Evolutionary conservation across 2,797 vertebrate genomes (phyloP).

Genomic region (Sylvia borin): DNA sequence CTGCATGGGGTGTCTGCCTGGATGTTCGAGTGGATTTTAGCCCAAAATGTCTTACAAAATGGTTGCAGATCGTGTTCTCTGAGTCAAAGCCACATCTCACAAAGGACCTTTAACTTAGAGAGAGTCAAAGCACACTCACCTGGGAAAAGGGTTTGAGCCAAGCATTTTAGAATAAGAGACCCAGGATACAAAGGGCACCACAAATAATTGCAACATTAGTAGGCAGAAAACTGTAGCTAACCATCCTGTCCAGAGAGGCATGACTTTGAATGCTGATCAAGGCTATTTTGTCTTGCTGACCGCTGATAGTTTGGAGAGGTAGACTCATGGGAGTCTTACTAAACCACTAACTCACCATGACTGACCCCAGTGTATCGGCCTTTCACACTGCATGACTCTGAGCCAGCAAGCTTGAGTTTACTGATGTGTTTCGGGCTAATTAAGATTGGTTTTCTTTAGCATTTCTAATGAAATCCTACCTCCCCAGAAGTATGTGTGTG

Average conservation of each 20-base stretch:
- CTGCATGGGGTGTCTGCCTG: background rate
- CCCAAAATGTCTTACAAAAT: background rate
- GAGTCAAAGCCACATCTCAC: slow-evolving; percentile 43
- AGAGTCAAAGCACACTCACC: slow-evolving; percentile 57
- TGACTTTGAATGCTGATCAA: slow-evolving; percentile 68
- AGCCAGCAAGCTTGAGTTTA: slow-evolving; percentile 75
- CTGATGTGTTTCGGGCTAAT: slow-evolving; percentile 80
- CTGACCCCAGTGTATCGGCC: slow-evolving; percentile 70
- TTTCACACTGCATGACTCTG: slow-evolving; percentile 71
- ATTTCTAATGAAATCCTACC: slow-evolving; percentile 72
- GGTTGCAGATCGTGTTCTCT: slow-evolving; percentile 16
- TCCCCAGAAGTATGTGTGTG: slow-evolving; percentile 15
- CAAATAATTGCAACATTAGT: slow-evolving; percentile 60
- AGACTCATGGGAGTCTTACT: slow-evolving; percentile 77
- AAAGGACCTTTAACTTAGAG: slow-evolving; percentile 64
- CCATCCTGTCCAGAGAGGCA: slow-evolving; percentile 48
- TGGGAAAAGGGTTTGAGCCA: slow-evolving; percentile 65
- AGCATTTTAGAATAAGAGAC: slow-evolving; percentile 47
- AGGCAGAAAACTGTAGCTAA: slow-evolving; percentile 63
- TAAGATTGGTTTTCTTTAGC: slow-evolving; percentile 72
- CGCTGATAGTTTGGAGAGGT: slow-evolving; percentile 72
- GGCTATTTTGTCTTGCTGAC: slow-evolving; percentile 70
- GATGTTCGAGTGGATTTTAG: background rate
- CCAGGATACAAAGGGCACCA: slow-evolving; percentile 38
- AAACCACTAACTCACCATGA: slow-evolving; percentile 78